Base-by-base conservation (phyloP, 2,888 invertebrate species). In the Seira ritae region DNA sequence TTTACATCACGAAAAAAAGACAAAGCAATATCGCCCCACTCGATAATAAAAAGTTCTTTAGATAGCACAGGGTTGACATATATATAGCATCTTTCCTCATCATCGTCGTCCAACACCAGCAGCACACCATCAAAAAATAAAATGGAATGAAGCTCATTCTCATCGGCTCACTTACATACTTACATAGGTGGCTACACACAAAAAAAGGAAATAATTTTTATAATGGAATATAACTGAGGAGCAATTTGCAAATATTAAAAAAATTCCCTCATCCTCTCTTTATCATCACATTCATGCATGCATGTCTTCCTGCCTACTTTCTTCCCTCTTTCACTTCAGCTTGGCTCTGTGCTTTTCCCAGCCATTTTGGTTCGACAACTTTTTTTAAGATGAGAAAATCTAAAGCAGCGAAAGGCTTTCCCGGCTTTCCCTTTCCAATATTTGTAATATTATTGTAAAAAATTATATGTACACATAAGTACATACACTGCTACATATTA, bases 181-280 rank as follows among this genome's bases (percentile, higher is more conserved):
- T 37, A 50, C 31, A 31, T 55, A 12, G 37, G 60, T 79, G 42
- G 65, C 73, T 68, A 50, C 55, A 62, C 31, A 31, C n/a, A n/a
- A n/a, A n/a, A 31, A 66, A 68, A 79, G 79, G 83, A 86, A 88
- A 86, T 86, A 88, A 87, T 86, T 87, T 88, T 81, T 86, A 80
- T 87, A 88, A 88, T 87, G 86, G 87, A 84, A 87, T 85, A 85
- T 84, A 86, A 80, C 82, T 74, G 85, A 86, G 81, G 78, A 86
- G 85, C 86, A 86, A 88, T 88, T 88, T 88, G 87, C 86, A 88
- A 87, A 87, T 88, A 88, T 88, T 88, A 88, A 88, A 55, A 88
- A 87, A 87, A 80, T 79, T 80, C 80, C 77, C 80, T 84, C 78
- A 73, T 80, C 80, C 76, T 80, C 73, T 78, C 69, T 72, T 76